A percentile compares a stretch with the other conserved stretches of the same genome.
These are phyloP conservation scores for Petaurus breviceps DNA, from an alignment of 2,113 vertebrate species.

Conservation along the genomic window DNA sequence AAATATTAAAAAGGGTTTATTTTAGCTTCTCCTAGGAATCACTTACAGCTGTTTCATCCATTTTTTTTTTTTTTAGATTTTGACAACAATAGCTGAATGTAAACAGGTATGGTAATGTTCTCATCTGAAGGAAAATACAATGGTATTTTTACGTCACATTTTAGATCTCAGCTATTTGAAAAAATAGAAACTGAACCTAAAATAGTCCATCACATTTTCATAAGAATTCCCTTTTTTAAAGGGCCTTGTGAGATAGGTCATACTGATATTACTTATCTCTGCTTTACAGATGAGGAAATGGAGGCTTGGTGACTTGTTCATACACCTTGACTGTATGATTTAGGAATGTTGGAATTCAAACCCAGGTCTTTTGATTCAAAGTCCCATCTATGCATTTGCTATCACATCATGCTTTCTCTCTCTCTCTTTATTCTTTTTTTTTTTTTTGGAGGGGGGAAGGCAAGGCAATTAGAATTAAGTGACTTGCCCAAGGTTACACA, in stretches of 20 bases:
- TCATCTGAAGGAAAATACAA: constrained; percentile 31
- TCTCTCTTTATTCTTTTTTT: too few species aligned
- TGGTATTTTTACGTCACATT: constrained; percentile 63
- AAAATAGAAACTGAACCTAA: constrained; percentile 46
- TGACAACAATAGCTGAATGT: constrained; percentile 36
- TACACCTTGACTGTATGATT: not conserved
- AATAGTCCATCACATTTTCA: not conserved
- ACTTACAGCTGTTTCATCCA: constrained; percentile 45
- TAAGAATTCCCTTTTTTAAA: not conserved
- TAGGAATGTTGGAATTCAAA: not conserved
- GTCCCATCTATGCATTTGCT: not conserved
- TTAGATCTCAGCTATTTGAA: constrained; percentile 62
- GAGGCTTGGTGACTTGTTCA: not conserved
- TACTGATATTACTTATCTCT: not conserved
- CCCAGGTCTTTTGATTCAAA: not conserved
- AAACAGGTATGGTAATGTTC: constrained; percentile 49
- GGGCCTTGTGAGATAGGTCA: not conserved
- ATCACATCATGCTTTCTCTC: not conserved
- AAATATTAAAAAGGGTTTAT: constrained; percentile 58
- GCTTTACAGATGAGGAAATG: not conserved
- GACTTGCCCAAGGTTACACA: too few species aligned
- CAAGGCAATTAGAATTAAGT: too few species aligned
- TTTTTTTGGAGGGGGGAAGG: too few species aligned
- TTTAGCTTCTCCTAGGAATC: constrained; percentile 54
- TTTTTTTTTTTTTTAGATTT: constrained; percentile 40